Percentiles rank a stretch among this genome's conserved stretches.
Evolutionary conservation across 1,140 invertebrate genomes (phyloP).

Genomic region (Drosophila teissieri): DNA sequence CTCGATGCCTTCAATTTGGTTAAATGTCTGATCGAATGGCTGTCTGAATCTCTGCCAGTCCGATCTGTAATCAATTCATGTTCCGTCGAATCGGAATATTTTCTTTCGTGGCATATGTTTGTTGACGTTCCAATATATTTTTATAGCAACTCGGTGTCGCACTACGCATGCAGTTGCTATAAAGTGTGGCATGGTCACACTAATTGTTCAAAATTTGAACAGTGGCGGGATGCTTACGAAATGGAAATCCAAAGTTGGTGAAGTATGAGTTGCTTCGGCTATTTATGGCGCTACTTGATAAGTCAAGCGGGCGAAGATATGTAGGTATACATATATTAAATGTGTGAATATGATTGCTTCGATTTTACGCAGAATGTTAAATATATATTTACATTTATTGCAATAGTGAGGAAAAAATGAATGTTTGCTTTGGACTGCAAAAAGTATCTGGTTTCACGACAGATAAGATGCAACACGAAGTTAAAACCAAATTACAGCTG

Average conservation of each 20-base stretch:
- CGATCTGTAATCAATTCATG: slow-evolving; percentile 3
- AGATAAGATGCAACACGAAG: neutral
- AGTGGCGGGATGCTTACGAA: slow-evolving; percentile 9
- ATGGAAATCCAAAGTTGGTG: neutral
- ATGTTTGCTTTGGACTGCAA: too few relatives aligned
- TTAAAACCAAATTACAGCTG: neutral
- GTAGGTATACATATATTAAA: neutral
- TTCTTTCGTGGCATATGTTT: slow-evolving; percentile 39
- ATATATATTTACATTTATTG: too few relatives aligned
- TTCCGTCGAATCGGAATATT: slow-evolving; percentile 2
- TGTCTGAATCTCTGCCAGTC: neutral
- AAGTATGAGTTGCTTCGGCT: neutral
- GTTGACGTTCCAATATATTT: slow-evolving; percentile 44
- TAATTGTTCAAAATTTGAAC: slow-evolving; percentile 2
- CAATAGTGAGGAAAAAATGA: too few relatives aligned
- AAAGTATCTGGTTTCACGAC: too few relatives aligned
- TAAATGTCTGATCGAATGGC: neutral
- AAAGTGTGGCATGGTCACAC: slow-evolving; percentile 9
- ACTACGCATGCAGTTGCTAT: neutral
- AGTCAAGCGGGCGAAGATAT: slow-evolving; percentile 5
- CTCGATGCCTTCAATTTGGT: neutral
- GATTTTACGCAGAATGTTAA: too few relatives aligned
- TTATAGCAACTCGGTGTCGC: slow-evolving; percentile 5
- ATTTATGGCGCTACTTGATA: slow-evolving; percentile 13
- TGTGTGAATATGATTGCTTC: neutral